Percentiles rank a stretch among this genome's conserved stretches.
Conservation (phyloP, 2,113 vertebrate genomes). For the Pithys albifrons region DNA sequence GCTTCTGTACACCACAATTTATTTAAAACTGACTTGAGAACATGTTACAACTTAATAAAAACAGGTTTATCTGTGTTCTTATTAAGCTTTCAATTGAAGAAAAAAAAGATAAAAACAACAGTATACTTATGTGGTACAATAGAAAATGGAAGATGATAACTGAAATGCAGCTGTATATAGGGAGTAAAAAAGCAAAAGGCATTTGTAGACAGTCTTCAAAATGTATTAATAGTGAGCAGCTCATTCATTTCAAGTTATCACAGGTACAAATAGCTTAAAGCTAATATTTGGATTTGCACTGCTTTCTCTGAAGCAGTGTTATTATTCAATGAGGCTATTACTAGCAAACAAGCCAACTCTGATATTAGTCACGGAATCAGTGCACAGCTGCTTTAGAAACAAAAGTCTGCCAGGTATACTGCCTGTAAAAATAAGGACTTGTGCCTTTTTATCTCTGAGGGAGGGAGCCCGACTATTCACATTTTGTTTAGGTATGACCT, state of each 20-base stretch:
- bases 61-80: background rate
- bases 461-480: background rate
- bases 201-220: background rate
- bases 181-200: background rate
- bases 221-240: background rate
- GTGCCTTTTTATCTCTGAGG: background rate
- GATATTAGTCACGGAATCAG: background rate
- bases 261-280: background rate
- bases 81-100: background rate
- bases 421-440: background rate
- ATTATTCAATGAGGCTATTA: background rate
- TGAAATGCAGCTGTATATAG: fast-evolving
- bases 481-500: background rate
- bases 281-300: background rate
- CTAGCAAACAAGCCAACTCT: background rate
- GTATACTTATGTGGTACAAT: background rate
- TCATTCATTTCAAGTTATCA: background rate
- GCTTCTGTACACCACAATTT: background rate
- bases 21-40: background rate
- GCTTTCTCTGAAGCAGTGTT: background rate
- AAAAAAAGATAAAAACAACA: background rate
- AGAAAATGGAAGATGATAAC: background rate
- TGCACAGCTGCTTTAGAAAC: background rate
- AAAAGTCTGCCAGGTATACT: background rate
- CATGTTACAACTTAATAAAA: background rate